phyloP scores from a whole-genome alignment of 2,113 vertebrate species.

The Albula goreensis region DNA sequence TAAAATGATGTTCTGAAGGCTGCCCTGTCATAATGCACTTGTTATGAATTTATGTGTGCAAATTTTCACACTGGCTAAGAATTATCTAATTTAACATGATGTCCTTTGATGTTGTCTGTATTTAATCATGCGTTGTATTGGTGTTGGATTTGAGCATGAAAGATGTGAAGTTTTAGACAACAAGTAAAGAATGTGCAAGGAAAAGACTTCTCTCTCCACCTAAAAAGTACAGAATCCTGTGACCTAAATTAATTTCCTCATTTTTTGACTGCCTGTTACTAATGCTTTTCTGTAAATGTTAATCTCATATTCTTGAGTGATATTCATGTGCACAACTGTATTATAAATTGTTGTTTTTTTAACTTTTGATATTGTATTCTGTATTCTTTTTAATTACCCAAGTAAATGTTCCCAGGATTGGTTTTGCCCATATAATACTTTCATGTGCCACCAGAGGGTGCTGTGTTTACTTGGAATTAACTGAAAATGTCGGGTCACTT shows the following conservation, averaged over 20 bases:
- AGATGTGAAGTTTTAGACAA: neutral
- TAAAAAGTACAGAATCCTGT: neutral
- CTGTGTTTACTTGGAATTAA: neutral
- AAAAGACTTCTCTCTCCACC: neutral
- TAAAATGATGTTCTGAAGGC: neutral
- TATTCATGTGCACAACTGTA: constrained; percentile 43
- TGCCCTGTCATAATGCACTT: neutral
- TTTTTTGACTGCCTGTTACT: constrained; percentile 11
- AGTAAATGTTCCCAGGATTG: neutral
- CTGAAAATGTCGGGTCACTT: neutral
- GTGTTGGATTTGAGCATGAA: neutral
- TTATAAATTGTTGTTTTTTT: constrained; percentile 39
- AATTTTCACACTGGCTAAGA: neutral
- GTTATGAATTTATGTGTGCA: neutral
- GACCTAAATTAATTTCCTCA: neutral
- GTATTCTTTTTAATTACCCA: constrained; percentile 5
- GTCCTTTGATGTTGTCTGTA: neutral
- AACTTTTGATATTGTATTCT: constrained; percentile 38
- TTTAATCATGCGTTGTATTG: constrained; percentile 12
- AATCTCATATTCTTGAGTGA: constrained; percentile 37
- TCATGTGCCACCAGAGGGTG: constrained; percentile 8
- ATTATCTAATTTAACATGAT: neutral
- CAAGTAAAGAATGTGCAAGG: neutral
- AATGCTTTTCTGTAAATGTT: constrained; percentile 39
- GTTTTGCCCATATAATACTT: neutral